These are phyloP conservation scores for Actinernus sp. DNA, from an alignment of 92 coral and sea anemone species.

Conservation along the genomic window DNA sequence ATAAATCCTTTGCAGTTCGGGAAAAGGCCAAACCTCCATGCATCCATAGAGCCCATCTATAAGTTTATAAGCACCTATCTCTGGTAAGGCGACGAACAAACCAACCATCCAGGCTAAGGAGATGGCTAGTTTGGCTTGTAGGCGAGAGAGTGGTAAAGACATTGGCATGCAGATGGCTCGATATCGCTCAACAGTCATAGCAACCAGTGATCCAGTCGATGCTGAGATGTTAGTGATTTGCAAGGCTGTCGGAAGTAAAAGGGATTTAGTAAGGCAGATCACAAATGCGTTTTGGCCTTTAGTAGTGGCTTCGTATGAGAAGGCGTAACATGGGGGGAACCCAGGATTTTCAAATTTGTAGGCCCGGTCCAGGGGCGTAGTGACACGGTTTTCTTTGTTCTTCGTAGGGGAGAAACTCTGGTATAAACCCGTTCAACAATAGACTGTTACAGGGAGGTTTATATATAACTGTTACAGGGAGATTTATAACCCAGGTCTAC, in stretches of 20 bases:
- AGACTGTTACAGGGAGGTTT: too few species aligned
- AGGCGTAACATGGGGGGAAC: too few species aligned
- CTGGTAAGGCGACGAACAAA: constrained; percentile 84
- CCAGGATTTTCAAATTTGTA: too few species aligned
- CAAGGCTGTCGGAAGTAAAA: constrained; percentile 47
- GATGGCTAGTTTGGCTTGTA: constrained; percentile 87
- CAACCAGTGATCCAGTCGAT: constrained; percentile 90
- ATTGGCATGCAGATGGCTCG: constrained; percentile 94
- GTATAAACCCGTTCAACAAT: too few species aligned
- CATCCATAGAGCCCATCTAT: constrained; percentile 42
- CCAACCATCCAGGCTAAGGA: constrained; percentile 84
- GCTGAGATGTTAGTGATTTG: constrained; percentile 89
- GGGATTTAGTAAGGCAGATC: too few species aligned
- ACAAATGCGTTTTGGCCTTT: too few species aligned
- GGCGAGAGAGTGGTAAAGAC: constrained; percentile 78
- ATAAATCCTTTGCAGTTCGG: constrained; percentile 58
- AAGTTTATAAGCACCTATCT: constrained; percentile 76
- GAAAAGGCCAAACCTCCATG: constrained; percentile 72
- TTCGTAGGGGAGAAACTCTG: too few species aligned
- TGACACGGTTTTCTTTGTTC: too few species aligned
- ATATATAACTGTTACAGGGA: too few species aligned
- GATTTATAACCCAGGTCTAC: too few species aligned
- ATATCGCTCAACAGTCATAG: constrained; percentile 93
- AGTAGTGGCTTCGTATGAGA: not conserved
- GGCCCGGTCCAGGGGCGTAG: too few species aligned